phyloP scores from a whole-genome alignment of 2,888 invertebrate species.

The Megastigmus dorsalis region DNA sequence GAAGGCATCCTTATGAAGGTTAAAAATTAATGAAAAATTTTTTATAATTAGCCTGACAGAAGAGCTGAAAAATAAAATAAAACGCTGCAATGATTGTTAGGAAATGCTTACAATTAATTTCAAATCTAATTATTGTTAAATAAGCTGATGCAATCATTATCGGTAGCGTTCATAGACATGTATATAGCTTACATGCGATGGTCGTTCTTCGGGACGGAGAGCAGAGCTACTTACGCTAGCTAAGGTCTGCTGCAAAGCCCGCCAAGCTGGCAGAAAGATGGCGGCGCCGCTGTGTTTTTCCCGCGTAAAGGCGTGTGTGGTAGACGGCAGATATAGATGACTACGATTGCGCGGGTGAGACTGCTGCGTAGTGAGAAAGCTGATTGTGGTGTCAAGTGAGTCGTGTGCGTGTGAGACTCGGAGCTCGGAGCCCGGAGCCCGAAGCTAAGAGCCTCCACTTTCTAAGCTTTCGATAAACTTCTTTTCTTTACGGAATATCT shows the following conservation, averaged over 20 bases:
- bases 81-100: no score
- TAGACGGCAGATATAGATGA: conserved; percentile 23
- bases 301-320: conserved; percentile 65
- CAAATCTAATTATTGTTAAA: no score
- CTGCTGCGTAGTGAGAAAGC: not conserved
- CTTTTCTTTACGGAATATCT: no score
- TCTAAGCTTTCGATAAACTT: not conserved
- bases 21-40: conserved; percentile 10
- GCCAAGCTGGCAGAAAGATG: conserved; percentile 69
- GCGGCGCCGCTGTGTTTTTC: conserved; percentile 63
- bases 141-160: no score
- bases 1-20: not conserved
- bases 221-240: no score
- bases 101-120: no score
- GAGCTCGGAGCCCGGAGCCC: conserved; percentile 13
- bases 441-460: not conserved
- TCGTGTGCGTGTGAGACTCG: not conserved
- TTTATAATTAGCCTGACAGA: not conserved
- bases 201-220: not conserved
- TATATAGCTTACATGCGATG: not conserved
- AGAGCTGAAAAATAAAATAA: not conserved
- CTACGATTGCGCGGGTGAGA: conserved; percentile 28
- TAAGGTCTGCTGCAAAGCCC: conserved; percentile 57
- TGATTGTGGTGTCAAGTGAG: not conserved
- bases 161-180: not conserved